These are phyloP conservation scores for Mustela erminea DNA, from an alignment of 2,797 vertebrate genomes.

Conservation along the genomic window DNA sequence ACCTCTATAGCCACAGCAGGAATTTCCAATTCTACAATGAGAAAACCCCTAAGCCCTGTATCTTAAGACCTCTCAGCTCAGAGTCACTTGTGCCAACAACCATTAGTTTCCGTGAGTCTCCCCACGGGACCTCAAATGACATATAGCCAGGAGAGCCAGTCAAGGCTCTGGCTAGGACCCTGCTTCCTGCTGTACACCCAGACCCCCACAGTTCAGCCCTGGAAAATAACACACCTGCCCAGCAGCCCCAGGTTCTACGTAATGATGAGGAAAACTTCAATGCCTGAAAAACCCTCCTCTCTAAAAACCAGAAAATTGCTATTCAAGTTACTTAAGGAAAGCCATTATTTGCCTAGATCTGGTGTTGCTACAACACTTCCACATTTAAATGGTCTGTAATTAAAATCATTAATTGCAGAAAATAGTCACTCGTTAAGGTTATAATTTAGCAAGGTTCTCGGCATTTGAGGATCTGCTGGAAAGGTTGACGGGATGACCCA, in stretches of 20 bases:
- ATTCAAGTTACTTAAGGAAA: constrained; percentile 83
- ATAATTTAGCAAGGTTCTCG: constrained; percentile 84
- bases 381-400: constrained; percentile 85
- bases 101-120: background rate
- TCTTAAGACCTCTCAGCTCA: background rate
- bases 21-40: background rate
- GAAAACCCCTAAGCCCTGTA: fast-evolving
- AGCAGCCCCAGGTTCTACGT: constrained; percentile 52
- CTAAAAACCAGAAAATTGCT: constrained; percentile 82
- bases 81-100: background rate
- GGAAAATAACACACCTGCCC: constrained; percentile 54
- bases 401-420: constrained; percentile 89
- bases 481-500: constrained; percentile 84
- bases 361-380: constrained; percentile 81
- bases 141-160: fast-evolving
- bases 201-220: background rate
- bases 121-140: background rate
- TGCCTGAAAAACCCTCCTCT: constrained; percentile 75
- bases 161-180: background rate
- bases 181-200: fast-evolving
- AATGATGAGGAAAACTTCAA: constrained; percentile 26
- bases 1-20: background rate
- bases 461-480: constrained; percentile 81
- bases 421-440: constrained; percentile 83
- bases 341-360: constrained; percentile 86